A percentile compares a stretch with the other conserved stretches of the same genome.
These are phyloP conservation scores for Bradypus variegatus DNA, from an alignment of 2,797 vertebrate genomes.

Conservation along the genomic window DNA sequence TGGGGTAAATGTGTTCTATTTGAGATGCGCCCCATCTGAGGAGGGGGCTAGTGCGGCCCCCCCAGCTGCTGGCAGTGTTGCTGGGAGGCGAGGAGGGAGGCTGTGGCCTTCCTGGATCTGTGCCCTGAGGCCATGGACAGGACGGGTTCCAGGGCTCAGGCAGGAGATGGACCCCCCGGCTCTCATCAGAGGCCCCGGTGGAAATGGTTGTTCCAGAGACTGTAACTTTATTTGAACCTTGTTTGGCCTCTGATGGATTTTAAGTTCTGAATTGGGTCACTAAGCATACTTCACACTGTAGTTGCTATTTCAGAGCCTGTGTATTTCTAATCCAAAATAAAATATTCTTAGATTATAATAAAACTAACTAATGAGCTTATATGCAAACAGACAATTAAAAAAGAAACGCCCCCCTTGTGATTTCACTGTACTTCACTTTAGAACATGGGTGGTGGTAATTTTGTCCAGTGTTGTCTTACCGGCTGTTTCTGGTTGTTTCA, in stretches of 20 bases:
- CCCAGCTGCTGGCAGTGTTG: not conserved
- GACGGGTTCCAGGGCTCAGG: no score
- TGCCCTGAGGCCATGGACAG: no score
- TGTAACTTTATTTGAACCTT: not conserved
- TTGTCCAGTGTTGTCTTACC: not conserved
- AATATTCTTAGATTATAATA: not conserved
- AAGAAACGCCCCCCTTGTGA: no score
- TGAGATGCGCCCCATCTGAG: not conserved
- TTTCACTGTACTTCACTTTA: rapidly evolving
- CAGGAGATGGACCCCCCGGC: rapidly evolving
- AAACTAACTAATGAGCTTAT: no score
- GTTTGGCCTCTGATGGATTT: not conserved
- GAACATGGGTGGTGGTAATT: no score
- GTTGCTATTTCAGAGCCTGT: not conserved
- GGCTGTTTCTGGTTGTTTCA: not conserved
- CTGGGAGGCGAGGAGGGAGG: no score
- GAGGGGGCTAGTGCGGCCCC: rapidly evolving
- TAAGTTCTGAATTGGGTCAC: not conserved
- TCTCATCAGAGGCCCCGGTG: rapidly evolving
- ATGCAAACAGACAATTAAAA: no score
- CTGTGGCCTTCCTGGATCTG: no score
- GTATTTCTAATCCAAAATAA: not conserved
- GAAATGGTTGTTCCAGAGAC: not conserved
- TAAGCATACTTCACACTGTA: not conserved
- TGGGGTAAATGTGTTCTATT: not conserved